Base-by-base conservation (phyloP, 2,888 invertebrate genomes). In the Watsonalla binaria region DNA sequence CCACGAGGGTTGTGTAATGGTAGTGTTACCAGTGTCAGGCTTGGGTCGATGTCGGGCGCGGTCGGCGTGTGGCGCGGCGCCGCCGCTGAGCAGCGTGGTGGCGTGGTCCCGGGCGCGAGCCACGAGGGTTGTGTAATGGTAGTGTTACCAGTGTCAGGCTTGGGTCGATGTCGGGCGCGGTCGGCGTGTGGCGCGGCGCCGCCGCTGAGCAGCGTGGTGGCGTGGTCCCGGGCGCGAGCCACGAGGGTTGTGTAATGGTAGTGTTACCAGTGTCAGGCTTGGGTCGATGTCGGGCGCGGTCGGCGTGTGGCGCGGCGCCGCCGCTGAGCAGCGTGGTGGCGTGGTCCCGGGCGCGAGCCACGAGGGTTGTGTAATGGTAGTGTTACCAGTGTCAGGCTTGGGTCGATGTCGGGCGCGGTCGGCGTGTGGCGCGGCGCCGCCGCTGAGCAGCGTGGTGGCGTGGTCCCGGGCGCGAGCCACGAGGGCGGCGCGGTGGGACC, bases 91-190 rank as follows among this genome's bases (percentile, higher is more conserved):
- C 77, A 97, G 94, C 74, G 96, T 94, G 47, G 94, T 92, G n/a
- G 96, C 95, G 80, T 97, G 97, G 79, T 96, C 96, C 7, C 96
- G 86, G 0, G 96, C 96, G 55, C 96, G 92, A 66, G 96, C 89
- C 92, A 94, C 92, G 13, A 96, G 92, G 73, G 96, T 24, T 24
- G 24, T 24, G 24, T 24, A 24, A 24, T 24, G 24, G 46, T 52
- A 51, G 48, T 47, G 46, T 51, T 5, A 80, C 77, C 86, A 6
- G 76, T 74, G 63, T 78, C 73, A 35, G 66, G 56, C 24, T 60
- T 56, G 13, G 78, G 72, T n/a, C 78, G 66, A 57, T 76, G 78
- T 6, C 75, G 49, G 42, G 68, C 51, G 54, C 56, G 69, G 51
- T 72, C 70, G 54, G 58, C 69, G 34, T 53, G 62, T 6, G 68